A percentile compares a stretch with the other conserved stretches of the same genome.
Evolutionary conservation across 92 coral and sea anemone genomes (phyloP).

Genomic region (Metridium senile): DNA sequence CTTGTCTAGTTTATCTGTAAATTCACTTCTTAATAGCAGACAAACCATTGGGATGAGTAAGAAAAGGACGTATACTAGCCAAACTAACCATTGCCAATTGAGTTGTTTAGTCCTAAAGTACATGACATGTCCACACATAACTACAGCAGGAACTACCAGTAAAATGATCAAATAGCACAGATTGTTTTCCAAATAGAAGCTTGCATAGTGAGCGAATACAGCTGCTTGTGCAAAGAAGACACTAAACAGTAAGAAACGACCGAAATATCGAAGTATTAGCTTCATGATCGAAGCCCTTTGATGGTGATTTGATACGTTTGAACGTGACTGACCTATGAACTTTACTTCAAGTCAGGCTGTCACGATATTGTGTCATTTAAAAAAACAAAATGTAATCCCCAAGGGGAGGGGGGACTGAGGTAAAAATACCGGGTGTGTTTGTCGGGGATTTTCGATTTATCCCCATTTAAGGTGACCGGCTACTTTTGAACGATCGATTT

Average conservation of each 20-base stretch:
- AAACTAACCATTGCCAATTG: slow-evolving; percentile 38
- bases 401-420: no score
- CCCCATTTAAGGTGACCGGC: no score
- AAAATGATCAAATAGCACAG: neutral
- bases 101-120: neutral
- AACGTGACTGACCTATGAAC: no score
- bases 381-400: no score
- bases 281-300: neutral
- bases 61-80: slow-evolving; percentile 28
- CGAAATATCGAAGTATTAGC: slow-evolving; percentile 1
- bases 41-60: slow-evolving; percentile 34
- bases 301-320: no score
- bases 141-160: slow-evolving; percentile 20
- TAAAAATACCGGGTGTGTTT: no score
- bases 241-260: slow-evolving; percentile 25
- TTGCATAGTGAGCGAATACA: slow-evolving; percentile 51
- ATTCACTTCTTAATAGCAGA: slow-evolving; percentile 19
- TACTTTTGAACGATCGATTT: no score
- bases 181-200: slow-evolving; percentile 20
- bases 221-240: slow-evolving; percentile 19
- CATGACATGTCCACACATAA: slow-evolving; percentile 26
- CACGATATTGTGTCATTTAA: no score
- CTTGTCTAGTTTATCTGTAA: slow-evolving; percentile 39
- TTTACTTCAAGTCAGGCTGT: no score
- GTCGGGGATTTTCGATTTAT: no score